These are phyloP conservation scores for Medauroidea extradentata DNA, from an alignment of 1,140 invertebrate species.

Conservation along the genomic window DNA sequence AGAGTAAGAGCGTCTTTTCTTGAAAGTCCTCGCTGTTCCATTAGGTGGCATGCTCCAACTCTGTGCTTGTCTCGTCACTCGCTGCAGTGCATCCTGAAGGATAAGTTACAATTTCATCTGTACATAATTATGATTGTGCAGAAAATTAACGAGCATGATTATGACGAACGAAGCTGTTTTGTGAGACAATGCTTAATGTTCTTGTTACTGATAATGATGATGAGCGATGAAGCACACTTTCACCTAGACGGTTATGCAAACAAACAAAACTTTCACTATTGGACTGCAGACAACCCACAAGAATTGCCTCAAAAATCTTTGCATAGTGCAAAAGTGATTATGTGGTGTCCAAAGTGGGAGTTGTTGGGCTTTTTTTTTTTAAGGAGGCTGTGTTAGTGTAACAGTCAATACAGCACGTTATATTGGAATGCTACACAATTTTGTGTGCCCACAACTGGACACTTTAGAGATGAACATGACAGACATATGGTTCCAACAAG, in stretches of 20 bases:
- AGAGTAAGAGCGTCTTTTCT: conserved; percentile 9
- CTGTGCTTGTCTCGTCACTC: conserved; percentile 11
- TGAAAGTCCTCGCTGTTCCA: conserved; percentile 13
- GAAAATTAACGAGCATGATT: conserved; percentile 10
- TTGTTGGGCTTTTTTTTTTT: not conserved
- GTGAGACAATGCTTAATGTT: not conserved
- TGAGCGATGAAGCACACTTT: conserved; percentile 17
- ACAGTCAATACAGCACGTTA: not conserved
- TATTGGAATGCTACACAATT: not conserved
- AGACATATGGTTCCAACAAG: not conserved
- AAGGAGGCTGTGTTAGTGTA: not conserved
- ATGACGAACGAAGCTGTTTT: conserved; percentile 1
- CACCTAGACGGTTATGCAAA: conserved; percentile 13
- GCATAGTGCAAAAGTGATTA: not conserved
- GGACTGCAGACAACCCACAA: conserved; percentile 9
- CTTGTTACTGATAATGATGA: not conserved
- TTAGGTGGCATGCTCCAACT: conserved; percentile 10
- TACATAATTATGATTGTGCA: conserved; percentile 19
- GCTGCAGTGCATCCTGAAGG: conserved; percentile 11
- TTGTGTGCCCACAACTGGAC: not conserved
- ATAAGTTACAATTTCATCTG: conserved; percentile 17
- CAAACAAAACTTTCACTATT: conserved; percentile 11
- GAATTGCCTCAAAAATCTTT: conserved; percentile 5
- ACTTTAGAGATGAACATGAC: not conserved
- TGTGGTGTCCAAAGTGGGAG: not conserved